These are phyloP conservation scores for Xiphophorus couchianus DNA, from an alignment of 2,113 vertebrate genomes.

Conservation along the genomic window DNA sequence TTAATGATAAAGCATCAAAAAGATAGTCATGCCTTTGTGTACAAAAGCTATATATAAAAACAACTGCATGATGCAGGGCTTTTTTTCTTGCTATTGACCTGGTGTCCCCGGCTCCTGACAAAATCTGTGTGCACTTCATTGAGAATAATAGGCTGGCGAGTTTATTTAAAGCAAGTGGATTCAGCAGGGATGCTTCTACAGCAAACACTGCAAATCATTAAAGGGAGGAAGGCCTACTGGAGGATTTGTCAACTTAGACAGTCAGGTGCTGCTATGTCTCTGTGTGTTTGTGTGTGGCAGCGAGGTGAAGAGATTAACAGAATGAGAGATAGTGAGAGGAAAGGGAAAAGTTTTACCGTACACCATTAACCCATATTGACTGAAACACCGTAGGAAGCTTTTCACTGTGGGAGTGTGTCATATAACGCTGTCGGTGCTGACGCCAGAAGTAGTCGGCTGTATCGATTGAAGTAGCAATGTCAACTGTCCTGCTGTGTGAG, in stretches of 20 bases:
- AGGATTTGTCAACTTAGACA: slow-evolving; percentile 54
- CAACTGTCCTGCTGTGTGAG: slow-evolving; percentile 54
- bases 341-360: slow-evolving; percentile 54
- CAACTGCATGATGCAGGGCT: not conserved
- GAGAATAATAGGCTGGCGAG: slow-evolving; percentile 59
- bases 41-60: not conserved
- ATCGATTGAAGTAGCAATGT: slow-evolving; percentile 72
- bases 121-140: slow-evolving; percentile 59
- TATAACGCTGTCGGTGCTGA: slow-evolving; percentile 68
- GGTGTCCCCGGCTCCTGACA: slow-evolving; percentile 39
- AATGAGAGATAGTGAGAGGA: slow-evolving; percentile 24
- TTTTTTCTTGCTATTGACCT: slow-evolving; percentile 55
- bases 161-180: slow-evolving; percentile 62
- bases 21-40: slow-evolving; percentile 7
- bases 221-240: slow-evolving; percentile 42
- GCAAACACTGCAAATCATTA: slow-evolving; percentile 71
- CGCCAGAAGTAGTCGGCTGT: slow-evolving; percentile 60
- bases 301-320: slow-evolving; percentile 25
- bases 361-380: slow-evolving; percentile 75
- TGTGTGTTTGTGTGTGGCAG: slow-evolving; percentile 27
- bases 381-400: slow-evolving; percentile 63
- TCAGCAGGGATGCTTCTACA: slow-evolving; percentile 57
- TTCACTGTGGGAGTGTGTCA: slow-evolving; percentile 67
- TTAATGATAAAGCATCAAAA: slow-evolving; percentile 22
- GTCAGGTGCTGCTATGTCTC: slow-evolving; percentile 42